These are phyloP conservation scores for Molossus molossus DNA, from an alignment of 2,797 vertebrate species.

Conservation along the genomic window DNA sequence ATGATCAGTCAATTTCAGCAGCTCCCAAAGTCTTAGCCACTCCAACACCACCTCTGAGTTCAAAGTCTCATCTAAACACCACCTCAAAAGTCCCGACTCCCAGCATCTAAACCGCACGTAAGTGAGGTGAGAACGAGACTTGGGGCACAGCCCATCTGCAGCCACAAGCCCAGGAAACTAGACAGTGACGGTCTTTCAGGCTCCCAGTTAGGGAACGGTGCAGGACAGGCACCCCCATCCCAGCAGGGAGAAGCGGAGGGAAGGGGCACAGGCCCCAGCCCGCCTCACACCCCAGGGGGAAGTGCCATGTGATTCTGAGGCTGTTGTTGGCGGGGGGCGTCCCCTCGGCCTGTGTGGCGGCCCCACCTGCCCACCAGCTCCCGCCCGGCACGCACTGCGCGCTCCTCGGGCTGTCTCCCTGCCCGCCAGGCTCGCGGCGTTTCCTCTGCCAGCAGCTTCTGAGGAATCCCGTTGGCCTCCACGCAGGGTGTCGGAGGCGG, in stretches of 20 bases:
- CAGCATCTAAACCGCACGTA: fast-evolving
- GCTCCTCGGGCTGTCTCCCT: neutral
- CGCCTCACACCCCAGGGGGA: neutral
- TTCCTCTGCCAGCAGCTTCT: neutral
- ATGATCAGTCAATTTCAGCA: neutral
- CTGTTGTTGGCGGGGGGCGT: neutral
- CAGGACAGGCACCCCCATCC: fast-evolving
- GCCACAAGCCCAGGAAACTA: neutral
- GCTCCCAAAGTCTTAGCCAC: neutral
- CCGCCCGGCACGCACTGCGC: fast-evolving
- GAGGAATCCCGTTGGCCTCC: neutral
- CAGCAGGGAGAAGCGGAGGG: too few relatives aligned
- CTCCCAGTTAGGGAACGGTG: fast-evolving
- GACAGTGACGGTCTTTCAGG: neutral
- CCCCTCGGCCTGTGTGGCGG: too few relatives aligned
- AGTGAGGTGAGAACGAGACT: fast-evolving
- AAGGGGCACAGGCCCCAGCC: neutral
- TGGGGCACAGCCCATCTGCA: too few relatives aligned
- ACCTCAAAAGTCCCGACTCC: too few relatives aligned
- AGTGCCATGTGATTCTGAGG: fast-evolving
- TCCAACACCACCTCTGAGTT: neutral
- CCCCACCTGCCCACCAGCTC: neutral
- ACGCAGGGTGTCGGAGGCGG: fast-evolving
- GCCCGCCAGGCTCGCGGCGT: too few relatives aligned
- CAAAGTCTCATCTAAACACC: neutral